Percentiles rank a stretch among this genome's conserved stretches.
Conservation (phyloP, 2,113 vertebrate species). For the Periophthalmodon schlosseri region DNA sequence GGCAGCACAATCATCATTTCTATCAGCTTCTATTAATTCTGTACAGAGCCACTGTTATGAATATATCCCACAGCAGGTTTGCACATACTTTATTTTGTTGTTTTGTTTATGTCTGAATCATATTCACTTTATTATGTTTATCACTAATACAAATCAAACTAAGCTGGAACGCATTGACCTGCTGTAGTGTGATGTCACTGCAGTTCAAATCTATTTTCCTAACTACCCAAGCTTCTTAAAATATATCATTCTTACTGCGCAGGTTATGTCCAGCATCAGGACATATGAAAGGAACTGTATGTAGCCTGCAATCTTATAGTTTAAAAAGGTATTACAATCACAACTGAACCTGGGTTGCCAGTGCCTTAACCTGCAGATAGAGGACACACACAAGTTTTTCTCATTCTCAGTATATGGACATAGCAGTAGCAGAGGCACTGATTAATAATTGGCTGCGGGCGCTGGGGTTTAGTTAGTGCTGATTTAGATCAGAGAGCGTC, state of each 20-base stretch:
- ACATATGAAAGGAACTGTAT: background rate
- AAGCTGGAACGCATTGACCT: slow-evolving; percentile 7
- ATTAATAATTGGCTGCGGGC: too few relatives aligned
- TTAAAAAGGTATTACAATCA: too few relatives aligned
- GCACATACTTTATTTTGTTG: slow-evolving; percentile 49
- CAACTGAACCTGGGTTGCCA: too few relatives aligned
- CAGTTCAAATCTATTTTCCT: slow-evolving; percentile 23
- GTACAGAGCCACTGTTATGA: slow-evolving; percentile 43
- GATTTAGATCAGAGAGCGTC: too few relatives aligned
- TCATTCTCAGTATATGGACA: too few relatives aligned
- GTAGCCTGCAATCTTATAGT: too few relatives aligned
- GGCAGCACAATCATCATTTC: slow-evolving; percentile 52
- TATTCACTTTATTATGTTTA: slow-evolving; percentile 26
- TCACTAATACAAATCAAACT: slow-evolving; percentile 30
- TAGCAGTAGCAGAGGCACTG: too few relatives aligned
- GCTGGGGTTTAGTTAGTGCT: too few relatives aligned
- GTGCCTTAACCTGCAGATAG: too few relatives aligned
- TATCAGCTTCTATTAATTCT: slow-evolving; percentile 45
- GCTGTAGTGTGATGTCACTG: background rate
- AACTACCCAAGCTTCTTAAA: slow-evolving; percentile 10
- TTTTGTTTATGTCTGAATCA: slow-evolving; percentile 30
- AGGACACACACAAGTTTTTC: too few relatives aligned
- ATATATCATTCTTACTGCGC: background rate
- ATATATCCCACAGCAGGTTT: slow-evolving; percentile 47
- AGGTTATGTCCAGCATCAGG: background rate